Conservation (phyloP, 92 coral and sea anemone genomes). For the Plumapathes pennacea region DNA sequence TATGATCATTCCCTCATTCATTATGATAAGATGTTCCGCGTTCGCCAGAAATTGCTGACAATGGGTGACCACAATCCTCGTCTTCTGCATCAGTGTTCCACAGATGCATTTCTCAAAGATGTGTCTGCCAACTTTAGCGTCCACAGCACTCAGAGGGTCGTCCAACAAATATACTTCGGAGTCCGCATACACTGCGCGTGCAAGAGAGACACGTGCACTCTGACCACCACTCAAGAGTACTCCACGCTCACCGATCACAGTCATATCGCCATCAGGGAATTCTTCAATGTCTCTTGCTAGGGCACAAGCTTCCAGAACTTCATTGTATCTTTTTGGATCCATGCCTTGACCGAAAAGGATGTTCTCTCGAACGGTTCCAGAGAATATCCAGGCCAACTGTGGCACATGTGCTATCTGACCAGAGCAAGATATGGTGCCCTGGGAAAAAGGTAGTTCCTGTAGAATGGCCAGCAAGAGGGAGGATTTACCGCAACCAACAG, state of each 20-base stretch:
- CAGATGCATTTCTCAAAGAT: slow-evolving; percentile 68
- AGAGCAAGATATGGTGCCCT: slow-evolving; percentile 50
- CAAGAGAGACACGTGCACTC: slow-evolving; percentile 56
- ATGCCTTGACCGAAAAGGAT: slow-evolving; percentile 48
- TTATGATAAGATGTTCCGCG: slow-evolving; percentile 62
- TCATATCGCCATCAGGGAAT: slow-evolving; percentile 67
- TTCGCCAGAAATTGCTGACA: slow-evolving; percentile 60
- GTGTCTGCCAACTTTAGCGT: slow-evolving; percentile 38
- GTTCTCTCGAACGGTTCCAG: slow-evolving; percentile 48
- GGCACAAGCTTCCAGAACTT: slow-evolving; percentile 58
- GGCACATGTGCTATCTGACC: slow-evolving; percentile 58
- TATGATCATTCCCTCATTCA: slow-evolving; percentile 64
- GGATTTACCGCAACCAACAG: slow-evolving; percentile 61
- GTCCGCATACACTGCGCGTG: slow-evolving; percentile 64
- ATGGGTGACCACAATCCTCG: slow-evolving; percentile 55
- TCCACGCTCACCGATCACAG: slow-evolving; percentile 54
- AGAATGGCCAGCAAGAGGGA: slow-evolving; percentile 55
- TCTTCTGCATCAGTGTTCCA: slow-evolving; percentile 45
- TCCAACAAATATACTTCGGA: slow-evolving; percentile 63
- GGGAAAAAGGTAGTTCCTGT: slow-evolving; percentile 48
- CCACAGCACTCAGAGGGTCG: slow-evolving; percentile 47
- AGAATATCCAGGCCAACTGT: slow-evolving; percentile 53
- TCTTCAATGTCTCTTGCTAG: too few relatives aligned
- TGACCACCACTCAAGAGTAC: slow-evolving; percentile 46
- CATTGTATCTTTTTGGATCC: slow-evolving; percentile 63